Evolutionary conservation across 1,140 invertebrate species (phyloP), one percentile per base, ranked within the genome.

Genomic region (Pissodes strobi): DNA sequence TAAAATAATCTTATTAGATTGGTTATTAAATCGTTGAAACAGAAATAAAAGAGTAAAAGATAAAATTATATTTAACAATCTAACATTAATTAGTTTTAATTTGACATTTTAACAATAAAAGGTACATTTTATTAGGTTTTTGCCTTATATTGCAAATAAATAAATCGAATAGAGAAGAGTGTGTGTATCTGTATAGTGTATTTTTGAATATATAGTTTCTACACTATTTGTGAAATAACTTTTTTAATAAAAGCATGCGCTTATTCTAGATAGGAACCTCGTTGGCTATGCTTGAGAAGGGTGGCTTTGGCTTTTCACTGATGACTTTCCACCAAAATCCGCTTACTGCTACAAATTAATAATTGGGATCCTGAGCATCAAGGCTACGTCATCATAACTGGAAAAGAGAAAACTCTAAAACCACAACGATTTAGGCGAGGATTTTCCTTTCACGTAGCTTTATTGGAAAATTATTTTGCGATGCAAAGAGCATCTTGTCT

Each of bases 301-400:
- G 62, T 64, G 62, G 62, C 46, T 64, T 64, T 39, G 30, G 62
- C 60, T 64, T 64, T 64, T 57, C 62, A 37, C 66, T 63, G 66
- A 63, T 67, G 60, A 62, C 55, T 67, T 67, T 55, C 34, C 61
- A 59, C 66, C 62, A 37, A 67, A 67, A 67, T 67, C 66, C 60
- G 66, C 66, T 67, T 67, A 67, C 60, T 38, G 66, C 51, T 62
- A 67, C 66, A 67, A 67, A 67, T 67, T 67, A 67, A 67, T 67
- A 67, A 67, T 62, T 67, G 66, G 59, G 66, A 67, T 51, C 53
- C 52, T 48, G 30, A 56, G 62, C 18, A 55, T 55, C 61, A 19
- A 18, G 12, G 27, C 56, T 55, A 61, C 57, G 66, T 63, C 59
- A 63, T 67, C 59, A 53, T 58, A 58, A 63, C 59, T 63, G 22